Conservation (phyloP, 2,888 invertebrate species). For the Nomada goodeniana region DNA sequence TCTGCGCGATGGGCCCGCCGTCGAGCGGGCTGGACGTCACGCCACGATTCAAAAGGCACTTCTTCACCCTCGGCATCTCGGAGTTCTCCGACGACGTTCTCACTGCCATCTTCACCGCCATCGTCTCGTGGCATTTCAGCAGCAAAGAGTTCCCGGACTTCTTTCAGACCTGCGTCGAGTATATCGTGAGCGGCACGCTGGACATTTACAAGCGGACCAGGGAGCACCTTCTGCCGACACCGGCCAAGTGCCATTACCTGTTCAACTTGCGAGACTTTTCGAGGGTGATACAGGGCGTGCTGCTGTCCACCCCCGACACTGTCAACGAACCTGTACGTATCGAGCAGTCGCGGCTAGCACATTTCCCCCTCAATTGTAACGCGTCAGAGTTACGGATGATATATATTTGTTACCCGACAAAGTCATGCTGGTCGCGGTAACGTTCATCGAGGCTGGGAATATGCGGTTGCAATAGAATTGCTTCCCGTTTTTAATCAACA, state of each 20-base stretch:
- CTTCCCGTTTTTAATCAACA: too few relatives aligned
- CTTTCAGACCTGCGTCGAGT: slow-evolving; percentile 93
- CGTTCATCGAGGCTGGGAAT: too few relatives aligned
- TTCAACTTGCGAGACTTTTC: slow-evolving; percentile 98
- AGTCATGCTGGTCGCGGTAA: too few relatives aligned
- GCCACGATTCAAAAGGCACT: slow-evolving; percentile 92
- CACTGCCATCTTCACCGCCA: slow-evolving; percentile 93
- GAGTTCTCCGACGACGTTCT: slow-evolving; percentile 95
- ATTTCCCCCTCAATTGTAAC: too few relatives aligned
- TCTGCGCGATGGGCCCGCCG: slow-evolving; percentile 95
- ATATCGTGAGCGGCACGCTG: slow-evolving; percentile 93
- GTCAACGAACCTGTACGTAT: slow-evolving; percentile 88
- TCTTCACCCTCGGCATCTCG: slow-evolving; percentile 93
- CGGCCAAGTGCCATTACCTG: slow-evolving; percentile 96
- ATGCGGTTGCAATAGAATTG: too few relatives aligned
- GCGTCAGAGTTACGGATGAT: too few relatives aligned
- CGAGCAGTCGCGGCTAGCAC: not conserved
- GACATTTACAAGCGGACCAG: slow-evolving; percentile 94
- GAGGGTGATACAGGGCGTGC: slow-evolving; percentile 95
- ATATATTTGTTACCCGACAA: not conserved
- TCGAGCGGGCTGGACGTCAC: slow-evolving; percentile 93
- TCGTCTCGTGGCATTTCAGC: slow-evolving; percentile 96
- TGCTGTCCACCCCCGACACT: slow-evolving; percentile 95
- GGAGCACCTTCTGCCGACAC: slow-evolving; percentile 93
- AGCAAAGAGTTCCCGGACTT: slow-evolving; percentile 95